Conservation (phyloP, 1,140 invertebrate genomes). For the Leucophenga varia region DNA sequence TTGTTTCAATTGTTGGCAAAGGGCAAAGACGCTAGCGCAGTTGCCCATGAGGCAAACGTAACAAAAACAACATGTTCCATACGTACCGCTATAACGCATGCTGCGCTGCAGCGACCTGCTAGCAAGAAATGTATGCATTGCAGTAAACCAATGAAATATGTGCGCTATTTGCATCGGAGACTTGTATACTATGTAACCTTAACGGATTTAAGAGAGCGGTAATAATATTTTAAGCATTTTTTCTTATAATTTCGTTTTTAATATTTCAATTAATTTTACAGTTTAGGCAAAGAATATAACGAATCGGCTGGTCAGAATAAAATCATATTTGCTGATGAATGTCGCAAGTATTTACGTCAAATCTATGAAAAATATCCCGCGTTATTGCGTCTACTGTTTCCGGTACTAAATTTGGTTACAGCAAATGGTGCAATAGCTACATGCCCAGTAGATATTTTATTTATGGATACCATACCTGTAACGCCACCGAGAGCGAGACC, state of each 20-base stretch:
- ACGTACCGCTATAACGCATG: conserved; percentile 63
- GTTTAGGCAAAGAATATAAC: conserved; percentile 15
- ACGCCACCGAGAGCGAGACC: conserved; percentile 85
- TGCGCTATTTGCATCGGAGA: conserved; percentile 64
- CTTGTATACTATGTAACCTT: conserved; percentile 60
- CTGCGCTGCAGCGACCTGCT: conserved; percentile 56
- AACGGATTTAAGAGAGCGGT: conserved; percentile 52
- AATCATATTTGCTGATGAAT: conserved; percentile 62
- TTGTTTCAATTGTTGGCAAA: conserved; percentile 33
- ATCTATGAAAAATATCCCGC: conserved; percentile 78
- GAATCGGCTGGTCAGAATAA: conserved; percentile 39
- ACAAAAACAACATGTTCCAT: conserved; percentile 65
- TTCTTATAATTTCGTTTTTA: not conserved
- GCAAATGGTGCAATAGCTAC: conserved; percentile 33
- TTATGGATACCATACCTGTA: conserved; percentile 81
- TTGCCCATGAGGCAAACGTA: conserved; percentile 25
- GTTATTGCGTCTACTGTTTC: conserved; percentile 71
- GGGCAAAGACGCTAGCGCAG: conserved; percentile 9
- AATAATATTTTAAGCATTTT: too few relatives aligned
- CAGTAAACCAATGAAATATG: conserved; percentile 61
- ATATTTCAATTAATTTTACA: not conserved
- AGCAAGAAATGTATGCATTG: conserved; percentile 68
- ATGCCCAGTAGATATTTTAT: conserved; percentile 86
- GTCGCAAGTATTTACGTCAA: conserved; percentile 69
- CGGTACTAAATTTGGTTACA: conserved; percentile 63